Conservation (phyloP, 2,797 vertebrate genomes). For the Staurois parvus region DNA sequence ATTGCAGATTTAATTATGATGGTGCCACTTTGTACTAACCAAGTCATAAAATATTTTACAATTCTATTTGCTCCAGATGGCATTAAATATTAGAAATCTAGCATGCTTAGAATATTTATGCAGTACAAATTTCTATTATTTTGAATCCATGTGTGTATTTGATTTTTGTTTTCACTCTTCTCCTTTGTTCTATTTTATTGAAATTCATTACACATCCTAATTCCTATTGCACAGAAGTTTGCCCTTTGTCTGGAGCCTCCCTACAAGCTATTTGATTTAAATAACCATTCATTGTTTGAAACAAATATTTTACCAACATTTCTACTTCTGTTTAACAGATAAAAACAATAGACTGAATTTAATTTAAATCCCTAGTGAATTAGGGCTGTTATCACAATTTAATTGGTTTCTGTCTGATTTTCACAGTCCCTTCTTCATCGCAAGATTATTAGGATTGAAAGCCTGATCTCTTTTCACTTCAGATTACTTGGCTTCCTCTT, state of each 20-base stretch:
- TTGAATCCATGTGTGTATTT: not conserved
- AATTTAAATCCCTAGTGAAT: slow-evolving; percentile 48
- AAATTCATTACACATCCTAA: slow-evolving; percentile 22
- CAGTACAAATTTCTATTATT: not conserved
- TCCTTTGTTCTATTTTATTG: not conserved
- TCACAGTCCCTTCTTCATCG: slow-evolving; percentile 48
- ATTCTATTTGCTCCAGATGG: not conserved
- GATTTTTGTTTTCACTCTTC: not conserved
- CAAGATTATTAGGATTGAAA: slow-evolving; percentile 67
- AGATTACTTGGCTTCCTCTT: slow-evolving; percentile 50
- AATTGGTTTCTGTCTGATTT: slow-evolving; percentile 70
- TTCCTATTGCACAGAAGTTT: slow-evolving; percentile 7
- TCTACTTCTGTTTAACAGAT: slow-evolving; percentile 39
- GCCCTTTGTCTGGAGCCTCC: slow-evolving; percentile 1
- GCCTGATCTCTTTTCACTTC: slow-evolving; percentile 37
- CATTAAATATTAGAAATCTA: not conserved
- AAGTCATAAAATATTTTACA: not conserved
- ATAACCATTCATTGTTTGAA: slow-evolving; percentile 17
- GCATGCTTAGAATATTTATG: not conserved
- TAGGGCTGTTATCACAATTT: slow-evolving; percentile 58
- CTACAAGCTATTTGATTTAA: slow-evolving; percentile 4
- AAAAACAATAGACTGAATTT: slow-evolving; percentile 48
- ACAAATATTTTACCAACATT: slow-evolving; percentile 35
- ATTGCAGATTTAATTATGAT: no score
- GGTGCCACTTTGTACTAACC: no score